phyloP scores from a whole-genome alignment of 2,113 vertebrate species.

The Hystrix cristata region DNA sequence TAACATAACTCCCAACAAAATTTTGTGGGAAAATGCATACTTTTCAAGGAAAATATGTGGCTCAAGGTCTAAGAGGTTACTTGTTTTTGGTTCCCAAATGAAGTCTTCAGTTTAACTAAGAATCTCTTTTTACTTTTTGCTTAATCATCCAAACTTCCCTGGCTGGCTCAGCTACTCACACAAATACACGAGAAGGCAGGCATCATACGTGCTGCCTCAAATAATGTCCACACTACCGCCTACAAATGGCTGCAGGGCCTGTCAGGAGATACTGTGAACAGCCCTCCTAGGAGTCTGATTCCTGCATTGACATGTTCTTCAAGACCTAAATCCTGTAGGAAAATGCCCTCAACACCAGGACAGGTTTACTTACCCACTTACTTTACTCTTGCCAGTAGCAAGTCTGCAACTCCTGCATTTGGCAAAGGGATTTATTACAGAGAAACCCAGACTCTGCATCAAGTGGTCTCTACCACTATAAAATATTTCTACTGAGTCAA shows the following conservation, averaged over 20 bases:
- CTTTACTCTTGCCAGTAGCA: constrained; percentile 77
- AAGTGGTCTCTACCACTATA: constrained; percentile 54
- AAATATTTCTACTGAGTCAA: constrained; percentile 44
- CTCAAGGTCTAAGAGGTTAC: constrained; percentile 81
- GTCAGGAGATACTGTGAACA: background rate
- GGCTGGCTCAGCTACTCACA: constrained; percentile 81
- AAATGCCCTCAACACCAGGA: constrained; percentile 1
- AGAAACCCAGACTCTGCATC: constrained; percentile 82
- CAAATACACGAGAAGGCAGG: constrained; percentile 68
- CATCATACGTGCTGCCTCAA: background rate
- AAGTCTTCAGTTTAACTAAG: constrained; percentile 78
- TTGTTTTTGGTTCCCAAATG: constrained; percentile 82
- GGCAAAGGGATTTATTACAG: constrained; percentile 82
- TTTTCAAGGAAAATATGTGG: constrained; percentile 82
- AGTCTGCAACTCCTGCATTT: constrained; percentile 74
- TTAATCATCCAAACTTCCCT: constrained; percentile 77
- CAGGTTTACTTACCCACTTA: constrained; percentile 78
- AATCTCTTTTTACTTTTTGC: constrained; percentile 24
- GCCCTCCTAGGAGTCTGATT: background rate
- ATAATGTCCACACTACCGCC: background rate
- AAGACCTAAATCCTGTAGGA: constrained; percentile 54
- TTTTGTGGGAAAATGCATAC: constrained; percentile 75
- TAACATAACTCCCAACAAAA: constrained; percentile 75
- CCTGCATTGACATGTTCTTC: constrained; percentile 50
- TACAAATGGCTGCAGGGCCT: background rate